Conservation (phyloP, 2,797 vertebrate genomes). For the Staurois parvus region DNA sequence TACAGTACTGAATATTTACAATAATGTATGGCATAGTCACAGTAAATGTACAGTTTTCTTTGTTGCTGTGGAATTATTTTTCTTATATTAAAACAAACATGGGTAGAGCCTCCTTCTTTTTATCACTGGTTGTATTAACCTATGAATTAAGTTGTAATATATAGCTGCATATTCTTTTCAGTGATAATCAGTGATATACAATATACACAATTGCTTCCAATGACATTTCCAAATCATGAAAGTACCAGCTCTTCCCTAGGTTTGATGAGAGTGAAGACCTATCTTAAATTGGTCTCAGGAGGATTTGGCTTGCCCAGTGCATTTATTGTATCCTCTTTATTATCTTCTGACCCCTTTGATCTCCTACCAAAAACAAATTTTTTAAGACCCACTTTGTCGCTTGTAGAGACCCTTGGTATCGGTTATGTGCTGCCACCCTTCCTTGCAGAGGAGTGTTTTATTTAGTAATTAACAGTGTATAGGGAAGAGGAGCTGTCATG, state of each 20-base stretch:
- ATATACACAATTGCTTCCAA: slow-evolving; percentile 6
- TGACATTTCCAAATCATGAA: slow-evolving; percentile 44
- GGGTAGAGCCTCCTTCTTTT: slow-evolving; percentile 3
- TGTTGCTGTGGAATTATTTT: background rate
- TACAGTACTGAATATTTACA: background rate
- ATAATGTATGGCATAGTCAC: no score
- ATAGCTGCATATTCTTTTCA: background rate
- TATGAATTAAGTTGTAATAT: slow-evolving; percentile 11
- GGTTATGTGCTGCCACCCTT: slow-evolving; percentile 62
- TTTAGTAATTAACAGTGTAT: slow-evolving; percentile 94
- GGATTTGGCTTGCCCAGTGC: slow-evolving; percentile 43
- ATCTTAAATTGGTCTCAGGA: slow-evolving; percentile 59
- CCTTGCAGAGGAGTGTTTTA: slow-evolving; percentile 82
- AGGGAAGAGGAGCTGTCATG: slow-evolving; percentile 85
- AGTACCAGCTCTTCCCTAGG: slow-evolving; percentile 30
- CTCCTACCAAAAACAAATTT: slow-evolving; percentile 48
- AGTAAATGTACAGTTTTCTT: background rate
- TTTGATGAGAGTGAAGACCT: slow-evolving; percentile 53
- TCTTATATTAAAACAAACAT: background rate
- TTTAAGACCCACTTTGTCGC: slow-evolving; percentile 53
- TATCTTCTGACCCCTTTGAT: slow-evolving; percentile 60
- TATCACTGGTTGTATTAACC: background rate
- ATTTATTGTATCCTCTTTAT: slow-evolving; percentile 61
- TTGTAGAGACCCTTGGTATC: slow-evolving; percentile 32
- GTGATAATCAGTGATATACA: background rate